Conservation (phyloP, 2,113 vertebrate species). For the Zapus hudsonius region DNA sequence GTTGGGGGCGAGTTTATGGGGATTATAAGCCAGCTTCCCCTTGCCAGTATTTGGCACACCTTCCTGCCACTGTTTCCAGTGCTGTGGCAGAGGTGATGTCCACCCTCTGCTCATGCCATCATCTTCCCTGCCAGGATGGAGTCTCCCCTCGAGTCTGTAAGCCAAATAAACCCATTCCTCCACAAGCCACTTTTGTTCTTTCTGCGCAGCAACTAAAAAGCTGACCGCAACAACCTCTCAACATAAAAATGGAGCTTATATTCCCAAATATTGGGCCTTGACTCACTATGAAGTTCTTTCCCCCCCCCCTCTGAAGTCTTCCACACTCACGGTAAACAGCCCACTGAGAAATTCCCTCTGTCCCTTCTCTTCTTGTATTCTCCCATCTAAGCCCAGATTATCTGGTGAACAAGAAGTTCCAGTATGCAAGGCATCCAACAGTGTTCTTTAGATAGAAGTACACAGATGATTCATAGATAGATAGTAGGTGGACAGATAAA, state of each 20-base stretch:
- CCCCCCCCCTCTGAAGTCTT: background rate
- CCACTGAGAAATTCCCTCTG: background rate
- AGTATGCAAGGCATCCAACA: background rate
- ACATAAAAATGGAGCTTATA: background rate
- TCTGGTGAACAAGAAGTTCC: constrained; percentile 9
- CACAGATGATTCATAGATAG: background rate
- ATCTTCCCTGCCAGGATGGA: too few species aligned
- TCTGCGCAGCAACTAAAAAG: too few species aligned
- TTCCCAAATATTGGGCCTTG: background rate
- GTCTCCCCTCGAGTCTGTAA: too few species aligned
- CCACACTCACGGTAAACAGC: background rate
- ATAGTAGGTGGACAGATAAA: background rate
- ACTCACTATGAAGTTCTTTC: background rate
- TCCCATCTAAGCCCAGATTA: background rate
- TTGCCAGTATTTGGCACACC: too few species aligned
- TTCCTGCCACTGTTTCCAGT: too few species aligned
- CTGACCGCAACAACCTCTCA: too few species aligned
- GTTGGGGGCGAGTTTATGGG: too few species aligned
- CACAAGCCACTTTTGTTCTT: too few species aligned
- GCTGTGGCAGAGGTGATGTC: too few species aligned
- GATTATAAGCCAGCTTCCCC: too few species aligned
- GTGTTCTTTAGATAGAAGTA: background rate
- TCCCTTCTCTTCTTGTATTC: background rate
- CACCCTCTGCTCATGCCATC: too few species aligned
- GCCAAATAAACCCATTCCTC: too few species aligned